Evolutionary conservation across 2,797 vertebrate genomes (phyloP).

Genomic region (Odontamblyopus lacepedii): DNA sequence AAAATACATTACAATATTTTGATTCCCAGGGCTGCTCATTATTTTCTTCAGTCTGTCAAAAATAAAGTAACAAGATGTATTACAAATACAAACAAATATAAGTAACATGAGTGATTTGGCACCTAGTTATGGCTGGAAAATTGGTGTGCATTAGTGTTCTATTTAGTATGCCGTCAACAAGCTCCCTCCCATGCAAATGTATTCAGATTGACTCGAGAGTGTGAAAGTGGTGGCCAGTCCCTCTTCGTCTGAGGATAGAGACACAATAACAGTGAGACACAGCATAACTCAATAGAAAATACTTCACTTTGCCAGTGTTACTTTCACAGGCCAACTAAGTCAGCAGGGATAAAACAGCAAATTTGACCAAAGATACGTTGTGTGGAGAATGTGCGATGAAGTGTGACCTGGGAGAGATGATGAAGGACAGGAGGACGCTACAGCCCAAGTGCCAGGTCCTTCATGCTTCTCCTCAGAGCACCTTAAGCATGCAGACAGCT

Average conservation of each 20-base stretch:
- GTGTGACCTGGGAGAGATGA: slow-evolving; percentile 3
- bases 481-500: slow-evolving; percentile 28
- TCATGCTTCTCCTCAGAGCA: slow-evolving; percentile 34
- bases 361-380: slow-evolving; percentile 28
- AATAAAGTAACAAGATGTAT: not conserved
- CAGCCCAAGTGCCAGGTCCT: slow-evolving; percentile 17
- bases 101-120: not conserved
- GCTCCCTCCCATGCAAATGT: slow-evolving; percentile 5
- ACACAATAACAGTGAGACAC: slow-evolving; percentile 23
- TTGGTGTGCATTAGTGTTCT: not conserved
- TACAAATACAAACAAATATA: not conserved
- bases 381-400: slow-evolving; percentile 31
- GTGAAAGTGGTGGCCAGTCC: slow-evolving; percentile 11
- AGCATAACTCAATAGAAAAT: slow-evolving; percentile 22
- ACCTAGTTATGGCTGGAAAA: not conserved
- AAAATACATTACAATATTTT: not conserved
- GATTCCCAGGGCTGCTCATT: not conserved
- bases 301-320: slow-evolving; percentile 1
- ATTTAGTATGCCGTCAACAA: slow-evolving; percentile 16
- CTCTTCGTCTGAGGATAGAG: slow-evolving; percentile 16
- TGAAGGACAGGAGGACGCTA: slow-evolving; percentile 31
- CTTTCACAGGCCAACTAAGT: slow-evolving; percentile 25
- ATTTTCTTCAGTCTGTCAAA: not conserved
- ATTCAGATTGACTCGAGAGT: slow-evolving; percentile 20
- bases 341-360: slow-evolving; percentile 26